These are phyloP conservation scores for Phalangium opilio DNA, from an alignment of 2,888 invertebrate species.

Conservation along the genomic window DNA sequence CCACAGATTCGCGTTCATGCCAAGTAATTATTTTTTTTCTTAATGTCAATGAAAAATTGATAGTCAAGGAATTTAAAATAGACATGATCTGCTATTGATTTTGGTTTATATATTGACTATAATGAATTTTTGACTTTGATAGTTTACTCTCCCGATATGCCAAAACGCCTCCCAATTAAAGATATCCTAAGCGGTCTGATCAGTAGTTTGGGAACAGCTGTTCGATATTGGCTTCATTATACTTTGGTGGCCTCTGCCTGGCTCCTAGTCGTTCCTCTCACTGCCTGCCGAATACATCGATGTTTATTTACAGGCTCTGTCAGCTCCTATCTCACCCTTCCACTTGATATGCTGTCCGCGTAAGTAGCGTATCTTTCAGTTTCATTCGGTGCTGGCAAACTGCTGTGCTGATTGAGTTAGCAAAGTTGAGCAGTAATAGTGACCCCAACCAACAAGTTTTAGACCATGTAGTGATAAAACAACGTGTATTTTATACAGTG, in stretches of 20 bases:
- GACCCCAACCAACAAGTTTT: too few species aligned
- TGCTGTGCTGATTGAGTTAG: too few species aligned
- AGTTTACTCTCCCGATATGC: slow-evolving; percentile 99
- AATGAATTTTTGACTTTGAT: slow-evolving; percentile 20
- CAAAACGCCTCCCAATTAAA: slow-evolving; percentile 78
- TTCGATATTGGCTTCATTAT: slow-evolving; percentile 94
- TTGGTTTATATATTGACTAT: too few species aligned
- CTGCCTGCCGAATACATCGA: slow-evolving; percentile 80
- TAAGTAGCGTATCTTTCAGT: slow-evolving; percentile 26
- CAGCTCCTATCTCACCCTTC: slow-evolving; percentile 58
- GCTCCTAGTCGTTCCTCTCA: slow-evolving; percentile 89
- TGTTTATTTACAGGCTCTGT: slow-evolving; percentile 81
- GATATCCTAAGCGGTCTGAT: slow-evolving; percentile 83
- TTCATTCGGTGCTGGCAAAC: too few species aligned
- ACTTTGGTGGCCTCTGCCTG: slow-evolving; percentile 92
- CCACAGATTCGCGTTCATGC: slow-evolving; percentile 92
- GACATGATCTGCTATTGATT: too few species aligned
- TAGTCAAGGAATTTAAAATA: too few species aligned
- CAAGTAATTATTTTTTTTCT: slow-evolving; percentile 43
- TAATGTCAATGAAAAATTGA: too few species aligned
- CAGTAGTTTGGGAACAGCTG: slow-evolving; percentile 74
- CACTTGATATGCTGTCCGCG: slow-evolving; percentile 79
- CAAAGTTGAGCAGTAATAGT: too few species aligned
- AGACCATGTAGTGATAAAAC: too few species aligned
- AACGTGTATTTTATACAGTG: slow-evolving; percentile 35